Percentiles rank a stretch among this genome's conserved stretches.
phyloP scores from a whole-genome alignment of 2,113 vertebrate species.

The Pseudolaguvia tuberculata region DNA sequence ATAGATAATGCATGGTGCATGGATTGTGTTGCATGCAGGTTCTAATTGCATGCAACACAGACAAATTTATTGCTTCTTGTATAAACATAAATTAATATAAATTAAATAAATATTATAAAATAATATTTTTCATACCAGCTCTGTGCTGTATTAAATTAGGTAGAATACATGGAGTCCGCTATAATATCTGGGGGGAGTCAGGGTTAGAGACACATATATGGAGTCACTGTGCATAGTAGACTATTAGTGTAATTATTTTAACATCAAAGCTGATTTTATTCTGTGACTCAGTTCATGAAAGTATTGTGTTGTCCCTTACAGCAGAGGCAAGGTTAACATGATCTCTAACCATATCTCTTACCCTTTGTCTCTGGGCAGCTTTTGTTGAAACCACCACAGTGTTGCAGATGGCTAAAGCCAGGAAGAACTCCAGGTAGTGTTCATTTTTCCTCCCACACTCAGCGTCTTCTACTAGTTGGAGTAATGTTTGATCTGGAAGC shows the following conservation, averaged over 20 bases:
- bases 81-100: conserved; percentile 33
- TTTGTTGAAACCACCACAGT: conserved; percentile 89
- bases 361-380: conserved; percentile 80
- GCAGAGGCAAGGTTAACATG: conserved; percentile 41
- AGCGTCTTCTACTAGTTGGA: conserved; percentile 67
- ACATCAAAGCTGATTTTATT: conserved; percentile 29
- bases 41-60: conserved; percentile 23
- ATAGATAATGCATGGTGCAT: too few species aligned
- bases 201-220: conserved; percentile 18
- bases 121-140: conserved; percentile 30
- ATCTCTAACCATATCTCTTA: conserved; percentile 66
- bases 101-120: too few species aligned
- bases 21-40: too few species aligned
- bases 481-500: conserved; percentile 79
- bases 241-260: conserved; percentile 41
- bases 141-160: conserved; percentile 23
- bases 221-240: conserved; percentile 24
- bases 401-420: conserved; percentile 92
- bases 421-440: conserved; percentile 84
- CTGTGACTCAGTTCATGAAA: conserved; percentile 27
- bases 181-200: conserved; percentile 27
- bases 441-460: conserved; percentile 57
- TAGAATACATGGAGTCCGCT: conserved; percentile 21
- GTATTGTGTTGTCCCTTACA: conserved; percentile 45
- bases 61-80: conserved; percentile 25